Percentiles rank a stretch among this genome's conserved stretches.
Conservation (phyloP, 2,888 invertebrate species). For the Napeogenes sylphis region DNA sequence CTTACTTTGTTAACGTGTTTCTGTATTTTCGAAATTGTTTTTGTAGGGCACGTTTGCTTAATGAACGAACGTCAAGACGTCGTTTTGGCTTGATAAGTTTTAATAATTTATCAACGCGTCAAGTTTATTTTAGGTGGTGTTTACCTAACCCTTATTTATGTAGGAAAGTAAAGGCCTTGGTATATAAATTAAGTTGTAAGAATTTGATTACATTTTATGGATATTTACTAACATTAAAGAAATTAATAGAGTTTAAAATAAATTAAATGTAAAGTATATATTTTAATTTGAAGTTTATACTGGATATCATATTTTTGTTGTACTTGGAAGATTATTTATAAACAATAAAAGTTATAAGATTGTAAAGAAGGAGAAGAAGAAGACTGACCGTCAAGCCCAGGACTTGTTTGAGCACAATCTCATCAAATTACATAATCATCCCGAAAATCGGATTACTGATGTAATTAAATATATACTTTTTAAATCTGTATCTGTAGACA, state of each 20-base stretch:
- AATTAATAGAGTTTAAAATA: background rate
- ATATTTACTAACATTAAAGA: constrained; percentile 6
- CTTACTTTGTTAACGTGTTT: constrained; percentile 18
- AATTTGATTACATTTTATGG: constrained; percentile 13
- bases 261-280: background rate
- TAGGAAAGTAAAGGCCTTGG: constrained; percentile 25
- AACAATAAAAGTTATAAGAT: background rate
- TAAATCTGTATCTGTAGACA: constrained; percentile 16
- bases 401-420: constrained; percentile 7
- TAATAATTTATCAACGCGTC: constrained; percentile 37
- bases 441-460: constrained; percentile 30
- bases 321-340: background rate
- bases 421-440: constrained; percentile 24
- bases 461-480: constrained; percentile 31
- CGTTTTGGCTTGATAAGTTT: constrained; percentile 34
- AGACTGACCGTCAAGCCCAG: no score
- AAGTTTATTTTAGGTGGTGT: constrained; percentile 36
- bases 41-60: constrained; percentile 31
- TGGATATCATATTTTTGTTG: no score
- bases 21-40: constrained; percentile 20
- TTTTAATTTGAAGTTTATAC: no score
- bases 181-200: constrained; percentile 19
- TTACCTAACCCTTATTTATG: constrained; percentile 31
- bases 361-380: no score
- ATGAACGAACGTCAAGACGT: constrained; percentile 36